Conservation (phyloP, 2,113 vertebrate species). For the Gnathonemus echidnorhynchus region DNA sequence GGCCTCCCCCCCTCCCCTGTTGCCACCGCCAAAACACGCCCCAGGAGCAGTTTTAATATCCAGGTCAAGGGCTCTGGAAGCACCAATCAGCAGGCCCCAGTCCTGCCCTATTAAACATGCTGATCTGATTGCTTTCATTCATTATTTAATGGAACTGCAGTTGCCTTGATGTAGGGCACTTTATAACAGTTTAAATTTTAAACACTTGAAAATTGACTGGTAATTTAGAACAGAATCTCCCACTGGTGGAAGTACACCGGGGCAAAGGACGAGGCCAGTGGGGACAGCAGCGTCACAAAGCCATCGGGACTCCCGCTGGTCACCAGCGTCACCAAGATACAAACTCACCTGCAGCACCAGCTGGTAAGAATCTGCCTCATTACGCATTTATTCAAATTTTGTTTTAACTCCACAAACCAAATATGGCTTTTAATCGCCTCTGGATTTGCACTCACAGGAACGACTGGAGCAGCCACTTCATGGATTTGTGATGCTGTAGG, state of each 20-base stretch:
- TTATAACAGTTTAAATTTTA: slow-evolving; percentile 65
- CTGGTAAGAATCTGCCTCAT: background rate
- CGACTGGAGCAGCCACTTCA: background rate
- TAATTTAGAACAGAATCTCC: slow-evolving; percentile 48
- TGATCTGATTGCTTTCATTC: slow-evolving; percentile 57
- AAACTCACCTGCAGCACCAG: background rate
- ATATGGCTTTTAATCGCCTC: background rate
- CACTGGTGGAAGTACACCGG: slow-evolving; percentile 40
- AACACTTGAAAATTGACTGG: slow-evolving; percentile 55
- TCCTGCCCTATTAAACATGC: slow-evolving; percentile 52
- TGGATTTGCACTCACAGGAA: background rate
- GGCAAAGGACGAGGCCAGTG: background rate
- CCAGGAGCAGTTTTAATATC: background rate
- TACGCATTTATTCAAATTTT: background rate
- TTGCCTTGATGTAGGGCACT: slow-evolving; percentile 55
- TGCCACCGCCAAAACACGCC: background rate
- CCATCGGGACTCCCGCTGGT: background rate
- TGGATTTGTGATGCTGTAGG: background rate
- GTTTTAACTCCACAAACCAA: background rate
- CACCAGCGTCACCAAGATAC: background rate
- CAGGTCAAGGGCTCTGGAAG: background rate
- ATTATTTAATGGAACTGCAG: slow-evolving; percentile 57
- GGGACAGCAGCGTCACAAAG: background rate
- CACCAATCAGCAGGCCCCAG: background rate
- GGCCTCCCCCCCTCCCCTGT: too few species aligned